Percentiles rank a stretch among this genome's conserved stretches.
These are phyloP conservation scores for Caprella mutica DNA, from an alignment of 2,888 invertebrate genomes.

Conservation along the genomic window DNA sequence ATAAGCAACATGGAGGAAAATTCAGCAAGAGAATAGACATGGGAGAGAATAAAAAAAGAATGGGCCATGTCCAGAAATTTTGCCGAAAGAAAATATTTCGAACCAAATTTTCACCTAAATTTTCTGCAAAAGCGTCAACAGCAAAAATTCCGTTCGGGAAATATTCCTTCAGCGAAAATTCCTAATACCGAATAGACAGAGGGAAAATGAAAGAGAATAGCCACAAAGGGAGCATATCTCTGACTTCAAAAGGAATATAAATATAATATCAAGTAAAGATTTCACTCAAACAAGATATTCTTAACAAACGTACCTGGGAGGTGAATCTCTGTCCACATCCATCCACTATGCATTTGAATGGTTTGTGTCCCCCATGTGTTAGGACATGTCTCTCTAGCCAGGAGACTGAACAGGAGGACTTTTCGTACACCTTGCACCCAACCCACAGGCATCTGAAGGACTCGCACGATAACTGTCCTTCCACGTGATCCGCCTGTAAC, in stretches of 20 bases:
- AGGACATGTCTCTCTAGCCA: constrained; percentile 90
- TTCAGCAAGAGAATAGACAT: neutral
- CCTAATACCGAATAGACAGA: no score
- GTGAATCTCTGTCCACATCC: constrained; percentile 59
- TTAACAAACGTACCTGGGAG: constrained; percentile 40
- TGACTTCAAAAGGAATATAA: no score
- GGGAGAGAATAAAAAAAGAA: neutral
- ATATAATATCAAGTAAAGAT: no score
- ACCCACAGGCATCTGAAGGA: constrained; percentile 86
- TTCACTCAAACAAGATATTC: no score
- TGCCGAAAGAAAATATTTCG: no score
- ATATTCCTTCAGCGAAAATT: no score
- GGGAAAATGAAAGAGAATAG: no score
- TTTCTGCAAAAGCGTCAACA: no score
- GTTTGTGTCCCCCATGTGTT: constrained; percentile 82
- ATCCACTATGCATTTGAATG: constrained; percentile 89
- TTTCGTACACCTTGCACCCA: constrained; percentile 86
- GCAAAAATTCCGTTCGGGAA: no score
- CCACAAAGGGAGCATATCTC: no score
- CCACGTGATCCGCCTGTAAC: constrained; percentile 65
- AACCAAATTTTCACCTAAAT: no score
- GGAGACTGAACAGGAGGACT: constrained; percentile 77
- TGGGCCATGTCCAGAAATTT: neutral
- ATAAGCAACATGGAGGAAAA: neutral
- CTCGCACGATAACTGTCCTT: constrained; percentile 63